Evolutionary conservation across 2,113 vertebrate genomes (phyloP).

Genomic region (Rousettus leschenaultii): DNA sequence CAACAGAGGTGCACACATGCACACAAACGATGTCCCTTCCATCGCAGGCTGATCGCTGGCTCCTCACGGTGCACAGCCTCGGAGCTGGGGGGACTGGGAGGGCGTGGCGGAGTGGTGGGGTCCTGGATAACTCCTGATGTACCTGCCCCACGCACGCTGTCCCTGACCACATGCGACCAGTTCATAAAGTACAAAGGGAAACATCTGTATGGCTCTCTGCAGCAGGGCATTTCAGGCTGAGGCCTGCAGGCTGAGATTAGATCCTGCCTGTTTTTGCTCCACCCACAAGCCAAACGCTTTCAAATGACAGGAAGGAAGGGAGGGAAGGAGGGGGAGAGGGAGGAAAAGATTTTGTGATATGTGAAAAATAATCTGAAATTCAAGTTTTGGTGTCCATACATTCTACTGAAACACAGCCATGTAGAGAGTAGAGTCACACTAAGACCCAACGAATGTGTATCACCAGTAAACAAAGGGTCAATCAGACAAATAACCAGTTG

Average conservation of each 20-base stretch:
- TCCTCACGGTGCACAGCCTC: constrained; percentile 71
- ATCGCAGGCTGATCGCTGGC: neutral
- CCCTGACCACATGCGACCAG: constrained; percentile 40
- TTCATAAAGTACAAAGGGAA: constrained; percentile 35
- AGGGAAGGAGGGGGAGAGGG: no score
- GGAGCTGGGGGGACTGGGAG: no score
- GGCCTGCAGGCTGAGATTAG: neutral
- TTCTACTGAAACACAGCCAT: neutral
- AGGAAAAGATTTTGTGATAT: neutral
- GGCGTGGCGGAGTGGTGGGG: neutral
- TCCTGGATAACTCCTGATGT: constrained; percentile 55
- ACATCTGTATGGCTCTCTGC: neutral
- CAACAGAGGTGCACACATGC: accelerated
- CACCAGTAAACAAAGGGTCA: neutral
- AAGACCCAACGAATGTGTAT: neutral
- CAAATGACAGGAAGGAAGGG: neutral
- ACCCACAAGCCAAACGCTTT: neutral
- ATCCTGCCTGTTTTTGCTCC: neutral
- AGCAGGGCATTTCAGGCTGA: no score
- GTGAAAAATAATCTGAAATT: neutral
- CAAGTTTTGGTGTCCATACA: neutral
- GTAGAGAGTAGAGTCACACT: no score
- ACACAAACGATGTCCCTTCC: neutral
- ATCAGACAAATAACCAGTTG: neutral
- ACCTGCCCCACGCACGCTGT: constrained; percentile 75